Base-by-base conservation (phyloP, 2,888 invertebrate species). In the Drosophila quinaria region DNA sequence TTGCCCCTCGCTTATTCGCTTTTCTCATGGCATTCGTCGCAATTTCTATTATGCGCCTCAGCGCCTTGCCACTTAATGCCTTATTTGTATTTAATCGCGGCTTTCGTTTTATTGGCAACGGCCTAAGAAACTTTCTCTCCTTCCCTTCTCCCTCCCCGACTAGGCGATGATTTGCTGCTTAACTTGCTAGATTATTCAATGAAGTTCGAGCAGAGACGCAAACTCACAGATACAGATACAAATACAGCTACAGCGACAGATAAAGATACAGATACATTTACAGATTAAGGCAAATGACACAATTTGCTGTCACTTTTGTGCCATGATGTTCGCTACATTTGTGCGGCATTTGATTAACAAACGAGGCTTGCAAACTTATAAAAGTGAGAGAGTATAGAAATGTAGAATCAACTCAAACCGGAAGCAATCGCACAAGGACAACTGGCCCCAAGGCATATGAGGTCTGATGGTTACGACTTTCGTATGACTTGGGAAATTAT, bases 51-150 rank as follows among this genome's bases (percentile, higher is more conserved):
- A 85, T 87, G 75, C 83, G 90, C 87, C 73, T 78, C 90, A 90
- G 89, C 85, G 87, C 85, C 79, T 80, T 79, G 73, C 76, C 79
- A 84, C 89, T 87, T 90, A 86, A 86, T 87, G 86, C 80, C 86
- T 89, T 87, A 89, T 89, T 89, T 89, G 89, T 89, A 87, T 89
- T 89, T 89, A 87, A 87, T 89, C 86, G 86, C 82, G 85, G 82
- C 89, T 86, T 86, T 75, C 87, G 64, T 81, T 85, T 88, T 88
- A 83, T 80, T 83, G 88, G 88, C 86, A 80, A 63, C 51, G 59
- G 63, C 54, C 52, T 46, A 13, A 22, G 52, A 42, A 51, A 44
- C 46, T 31, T 55, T 44, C n/a, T 29, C 33, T 62, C 8, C 52
- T 33, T 25, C 33, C 51, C 22, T 29, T 29, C 29, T 8, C 29